Percentiles rank a stretch among this genome's conserved stretches.
Conservation (phyloP, 2,113 vertebrate genomes). For the Chaetura pelagica region DNA sequence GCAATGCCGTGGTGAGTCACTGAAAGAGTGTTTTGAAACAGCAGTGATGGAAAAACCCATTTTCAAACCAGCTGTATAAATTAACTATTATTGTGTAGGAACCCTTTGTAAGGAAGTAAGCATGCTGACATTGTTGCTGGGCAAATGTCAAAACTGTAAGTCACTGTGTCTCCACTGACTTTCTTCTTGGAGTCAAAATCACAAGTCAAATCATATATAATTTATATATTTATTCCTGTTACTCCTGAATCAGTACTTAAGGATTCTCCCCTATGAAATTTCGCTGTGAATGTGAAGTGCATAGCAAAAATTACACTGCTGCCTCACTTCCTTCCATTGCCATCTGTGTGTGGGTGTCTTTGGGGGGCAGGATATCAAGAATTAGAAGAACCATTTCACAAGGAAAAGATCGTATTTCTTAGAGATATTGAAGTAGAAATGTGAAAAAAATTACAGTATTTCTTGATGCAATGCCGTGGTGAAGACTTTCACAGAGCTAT, state of each 20-base stretch:
- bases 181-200: background rate
- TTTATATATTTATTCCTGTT: background rate
- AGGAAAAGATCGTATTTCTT: conserved; percentile 39
- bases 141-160: conserved; percentile 4
- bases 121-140: background rate
- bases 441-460: background rate
- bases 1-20: conserved; percentile 37
- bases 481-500: background rate
- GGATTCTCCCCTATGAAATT: conserved; percentile 16
- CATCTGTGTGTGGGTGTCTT: conserved; percentile 58
- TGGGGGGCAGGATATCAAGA: background rate
- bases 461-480: background rate
- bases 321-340: conserved; percentile 21
- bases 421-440: background rate
- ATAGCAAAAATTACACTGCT: conserved; percentile 21
- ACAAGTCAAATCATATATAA: background rate
- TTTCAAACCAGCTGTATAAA: conserved; percentile 28
- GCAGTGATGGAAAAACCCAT: background rate
- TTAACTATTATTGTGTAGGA: conserved; percentile 25
- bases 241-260: background rate
- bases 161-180: background rate
- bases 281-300: background rate
- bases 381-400: conserved; percentile 3
- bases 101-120: background rate
- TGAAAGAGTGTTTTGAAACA: conserved; percentile 25